A percentile compares a stretch with the other conserved stretches of the same genome.
These are phyloP conservation scores for Galagoides demidoff DNA, from an alignment of 2,797 vertebrate genomes.

Conservation along the genomic window DNA sequence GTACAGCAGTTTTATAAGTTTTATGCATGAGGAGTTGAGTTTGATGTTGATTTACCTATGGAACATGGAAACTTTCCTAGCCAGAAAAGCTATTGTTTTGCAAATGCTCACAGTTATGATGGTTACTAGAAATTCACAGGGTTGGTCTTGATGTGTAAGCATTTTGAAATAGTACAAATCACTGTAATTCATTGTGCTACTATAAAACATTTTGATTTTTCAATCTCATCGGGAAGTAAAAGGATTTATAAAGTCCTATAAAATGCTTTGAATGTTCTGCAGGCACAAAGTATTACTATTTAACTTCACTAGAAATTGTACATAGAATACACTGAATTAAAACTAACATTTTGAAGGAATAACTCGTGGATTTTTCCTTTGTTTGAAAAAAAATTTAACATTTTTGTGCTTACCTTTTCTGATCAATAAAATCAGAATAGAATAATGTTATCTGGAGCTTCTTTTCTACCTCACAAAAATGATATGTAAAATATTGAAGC, in stretches of 20 bases:
- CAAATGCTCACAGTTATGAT: constrained; percentile 10
- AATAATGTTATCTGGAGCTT: neutral
- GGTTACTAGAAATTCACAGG: constrained; percentile 40
- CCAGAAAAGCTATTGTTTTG: constrained; percentile 32
- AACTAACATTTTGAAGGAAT: constrained; percentile 39
- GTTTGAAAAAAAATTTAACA: constrained; percentile 17
- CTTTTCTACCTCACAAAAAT: neutral
- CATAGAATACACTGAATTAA: neutral
- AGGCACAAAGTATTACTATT: constrained; percentile 23
- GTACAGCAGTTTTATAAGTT: neutral
- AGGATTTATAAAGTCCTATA: constrained; percentile 66
- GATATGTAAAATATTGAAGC: neutral
- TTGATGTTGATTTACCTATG: constrained; percentile 32
- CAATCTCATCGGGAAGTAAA: constrained; percentile 58
- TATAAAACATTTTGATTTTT: constrained; percentile 72
- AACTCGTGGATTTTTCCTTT: constrained; percentile 12
- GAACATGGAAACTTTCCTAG: neutral
- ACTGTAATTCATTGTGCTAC: constrained; percentile 63
- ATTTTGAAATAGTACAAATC: constrained; percentile 70
- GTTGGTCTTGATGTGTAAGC: constrained; percentile 60
- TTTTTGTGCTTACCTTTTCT: constrained; percentile 3
- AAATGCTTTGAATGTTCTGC: constrained; percentile 53
- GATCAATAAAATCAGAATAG: constrained; percentile 49
- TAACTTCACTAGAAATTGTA: constrained; percentile 33
- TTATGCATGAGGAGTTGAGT: neutral